Conservation (phyloP, 2,113 vertebrate genomes). For the Mesoclemmys tuberculata region DNA sequence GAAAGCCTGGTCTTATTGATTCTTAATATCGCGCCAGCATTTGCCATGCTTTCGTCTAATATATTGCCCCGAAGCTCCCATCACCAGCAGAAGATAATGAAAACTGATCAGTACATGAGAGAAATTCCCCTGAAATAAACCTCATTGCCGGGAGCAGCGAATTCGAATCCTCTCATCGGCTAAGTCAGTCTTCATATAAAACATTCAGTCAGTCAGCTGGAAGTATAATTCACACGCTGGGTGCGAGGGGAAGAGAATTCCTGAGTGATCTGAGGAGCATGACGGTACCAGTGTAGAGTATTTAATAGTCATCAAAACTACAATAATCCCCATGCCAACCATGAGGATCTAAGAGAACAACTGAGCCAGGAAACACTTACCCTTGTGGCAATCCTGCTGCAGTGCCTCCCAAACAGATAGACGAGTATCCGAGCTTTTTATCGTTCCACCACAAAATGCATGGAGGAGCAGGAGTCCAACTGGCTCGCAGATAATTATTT, state of each 20-base stretch:
- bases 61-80: neutral
- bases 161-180: neutral
- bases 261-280: neutral
- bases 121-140: neutral
- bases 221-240: neutral
- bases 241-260: neutral
- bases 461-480: neutral
- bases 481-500: neutral
- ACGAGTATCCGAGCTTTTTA: accelerated
- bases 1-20: neutral
- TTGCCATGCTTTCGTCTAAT: neutral
- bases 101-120: neutral
- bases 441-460: neutral
- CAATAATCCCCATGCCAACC: neutral
- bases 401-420: neutral
- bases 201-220: neutral
- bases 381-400: neutral
- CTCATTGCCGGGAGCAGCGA: neutral
- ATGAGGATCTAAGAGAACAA: neutral
- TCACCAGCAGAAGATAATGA: neutral
- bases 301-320: neutral
- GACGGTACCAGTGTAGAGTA: neutral
- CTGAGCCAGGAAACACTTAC: neutral
- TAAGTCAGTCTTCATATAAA: neutral
- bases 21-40: accelerated